Base-by-base conservation (phyloP, 2,113 vertebrate species). In the Daphoenositta chrysoptera region DNA sequence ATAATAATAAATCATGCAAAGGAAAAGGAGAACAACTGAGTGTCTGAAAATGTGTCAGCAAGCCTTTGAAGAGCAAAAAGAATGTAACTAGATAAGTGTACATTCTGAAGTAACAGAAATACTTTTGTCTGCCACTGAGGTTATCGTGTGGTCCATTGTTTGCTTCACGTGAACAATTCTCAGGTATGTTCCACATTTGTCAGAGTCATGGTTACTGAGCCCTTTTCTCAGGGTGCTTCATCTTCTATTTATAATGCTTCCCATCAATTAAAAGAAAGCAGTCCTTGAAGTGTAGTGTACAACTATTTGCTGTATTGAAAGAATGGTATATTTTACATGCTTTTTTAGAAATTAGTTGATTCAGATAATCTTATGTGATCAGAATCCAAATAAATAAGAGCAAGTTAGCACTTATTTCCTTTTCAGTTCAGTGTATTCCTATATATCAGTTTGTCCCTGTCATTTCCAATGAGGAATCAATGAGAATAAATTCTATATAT, bases 191-290 rank as follows among this genome's bases (percentile, higher is more conserved):
- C 42, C 81, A 75, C 87, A 42, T 96, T 95, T 94, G 70, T 94
- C 89, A 94, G 72, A 87, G 80, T 80, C 72, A 53, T 86, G 69
- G 92, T 94, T 93, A 65, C 76, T 91, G 88, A 83, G 19, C 12
- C 33, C 60, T 94, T 77, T 90, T 70, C 64, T 86, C 86, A 83
- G 63, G 33, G 39, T 84, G 24, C 13, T 91, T 94, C 33, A 42
- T 92, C 69, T 95, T 80, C 40, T 75, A 31, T 61, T 94, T 83
- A 37, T 56, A 84, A 60, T 84, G 47, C 39, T 94, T 92, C 53
- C 30, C 48, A 42, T 79, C 66, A 95, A 54, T 97, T 95, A 87
- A 79, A 95, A 87, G 60, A 18, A 73, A 91, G 56, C 16, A 92
- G 68, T 84, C 54, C n/a, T 90, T 96, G 84, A 56, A 93, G 19